Conservation (phyloP, 37 sponge, comb jelly and placozoan species). For the Crambe crambe region DNA sequence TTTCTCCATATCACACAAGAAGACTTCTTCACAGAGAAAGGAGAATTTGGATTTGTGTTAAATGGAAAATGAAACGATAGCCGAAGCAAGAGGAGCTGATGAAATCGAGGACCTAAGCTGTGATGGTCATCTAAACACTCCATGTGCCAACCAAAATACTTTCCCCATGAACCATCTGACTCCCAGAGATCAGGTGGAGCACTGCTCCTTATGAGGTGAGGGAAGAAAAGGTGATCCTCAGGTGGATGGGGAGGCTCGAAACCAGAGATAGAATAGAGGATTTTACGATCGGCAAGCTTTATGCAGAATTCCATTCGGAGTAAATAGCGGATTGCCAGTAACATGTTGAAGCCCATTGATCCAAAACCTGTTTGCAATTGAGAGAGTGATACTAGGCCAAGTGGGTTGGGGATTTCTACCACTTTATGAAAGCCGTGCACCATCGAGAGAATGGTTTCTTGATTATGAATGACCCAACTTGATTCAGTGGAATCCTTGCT, state of each 20-base stretch:
- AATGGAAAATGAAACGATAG: conserved; percentile 17
- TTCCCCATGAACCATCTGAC: not conserved
- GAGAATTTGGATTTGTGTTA: conserved; percentile 32
- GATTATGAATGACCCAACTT: conserved; percentile 23
- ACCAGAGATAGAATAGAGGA: conserved; percentile 10
- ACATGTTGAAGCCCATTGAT: conserved; percentile 21
- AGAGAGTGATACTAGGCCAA: conserved; percentile 22
- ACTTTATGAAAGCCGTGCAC: conserved; percentile 23
- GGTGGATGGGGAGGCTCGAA: conserved; percentile 15
- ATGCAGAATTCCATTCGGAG: conserved; percentile 36
- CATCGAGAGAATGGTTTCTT: conserved; percentile 21
- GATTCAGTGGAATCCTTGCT: not conserved
- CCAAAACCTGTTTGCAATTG: conserved; percentile 23
- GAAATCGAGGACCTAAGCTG: conserved; percentile 11
- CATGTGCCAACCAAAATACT: conserved; percentile 31
- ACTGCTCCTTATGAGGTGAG: conserved; percentile 5
- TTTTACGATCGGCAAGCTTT: not conserved
- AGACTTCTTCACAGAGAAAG: not conserved
- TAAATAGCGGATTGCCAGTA: conserved; percentile 23
- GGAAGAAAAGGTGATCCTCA: conserved; percentile 39
- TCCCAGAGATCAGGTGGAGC: conserved; percentile 9
- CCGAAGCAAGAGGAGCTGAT: conserved; percentile 17
- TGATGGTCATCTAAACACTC: conserved; percentile 1
- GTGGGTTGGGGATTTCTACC: conserved; percentile 1
- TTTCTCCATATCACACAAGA: conserved; percentile 6